Evolutionary conservation across 2,888 invertebrate species (phyloP), one percentile per base, ranked within the genome.

Genomic region (Tenthredo scrophulariae): DNA sequence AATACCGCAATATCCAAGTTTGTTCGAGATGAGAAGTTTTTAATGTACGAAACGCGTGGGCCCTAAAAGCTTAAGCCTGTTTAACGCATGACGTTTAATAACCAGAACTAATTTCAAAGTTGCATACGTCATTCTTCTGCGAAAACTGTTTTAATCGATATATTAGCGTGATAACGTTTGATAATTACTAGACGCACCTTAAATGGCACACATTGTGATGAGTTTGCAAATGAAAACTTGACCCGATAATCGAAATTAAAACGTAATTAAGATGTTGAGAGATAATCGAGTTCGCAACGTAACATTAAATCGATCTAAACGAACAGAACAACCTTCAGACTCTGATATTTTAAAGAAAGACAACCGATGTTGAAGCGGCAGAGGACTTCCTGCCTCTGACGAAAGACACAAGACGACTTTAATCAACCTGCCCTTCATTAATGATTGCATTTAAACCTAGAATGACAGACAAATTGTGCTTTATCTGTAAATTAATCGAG

Each of bases 341-440:
- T 83, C 46, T 67, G 67, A 70, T 83, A 70, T 58, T 83, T 10
- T 15, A 29, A 67, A 43, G 46, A 43, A 70, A 15, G 43, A 33
- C 77, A 62, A 15, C 62, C 22, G 10, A 40, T 18, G 40, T 37
- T 43, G 40, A 22, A 4, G 26, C 26, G 46, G 26, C 58, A n/a
- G 33, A 26, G 22, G 29, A 65, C 18, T 43, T 83, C 46, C 50
- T 83, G 50, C 26, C 65, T 70, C 83, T 40, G 83, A 67, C 46
- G 83, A 83, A 70, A 70, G 67, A 83, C 83, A 46, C 46, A 88
- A 88, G 88, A 88, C 87, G 88, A 90, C 89, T 90, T 91, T 90
- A 90, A 91, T 91, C 90, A 65, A 89, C 88, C 88, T 88, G 87
- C 84, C 84, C 88, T 89, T 91, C 91, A 89, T 91, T 91, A 91